Evolutionary conservation across 2,797 vertebrate genomes (phyloP).

Genomic region (Amphiprion clarkii): DNA sequence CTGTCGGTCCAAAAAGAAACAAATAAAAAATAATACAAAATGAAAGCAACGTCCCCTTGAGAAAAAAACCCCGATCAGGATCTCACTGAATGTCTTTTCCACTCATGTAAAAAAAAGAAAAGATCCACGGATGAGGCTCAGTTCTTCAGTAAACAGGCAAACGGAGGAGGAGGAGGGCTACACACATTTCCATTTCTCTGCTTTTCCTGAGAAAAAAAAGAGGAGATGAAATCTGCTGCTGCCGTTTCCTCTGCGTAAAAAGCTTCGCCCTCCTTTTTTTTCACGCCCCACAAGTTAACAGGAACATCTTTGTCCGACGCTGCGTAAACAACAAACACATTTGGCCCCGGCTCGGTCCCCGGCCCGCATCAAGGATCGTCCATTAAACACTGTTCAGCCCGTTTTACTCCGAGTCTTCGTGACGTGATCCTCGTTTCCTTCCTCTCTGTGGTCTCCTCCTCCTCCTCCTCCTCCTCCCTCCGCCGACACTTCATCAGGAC

Average conservation of each 20-base stretch:
- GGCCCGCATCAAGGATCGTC: constrained; percentile 66
- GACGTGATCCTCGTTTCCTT: constrained; percentile 79
- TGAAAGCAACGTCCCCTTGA: constrained; percentile 35
- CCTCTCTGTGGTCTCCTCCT: constrained; percentile 73
- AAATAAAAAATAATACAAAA: constrained; percentile 14
- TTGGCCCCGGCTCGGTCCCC: constrained; percentile 30
- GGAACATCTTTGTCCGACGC: constrained; percentile 57
- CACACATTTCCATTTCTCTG: constrained; percentile 77
- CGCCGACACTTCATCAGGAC: constrained; percentile 72
- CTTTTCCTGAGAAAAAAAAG: constrained; percentile 51
- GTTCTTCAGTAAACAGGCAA: constrained; percentile 71
- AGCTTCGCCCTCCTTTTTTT: constrained; percentile 21
- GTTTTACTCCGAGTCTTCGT: constrained; percentile 78
- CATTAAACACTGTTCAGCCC: constrained; percentile 64
- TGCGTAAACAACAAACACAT: constrained; percentile 25
- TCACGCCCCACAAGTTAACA: constrained; percentile 45
- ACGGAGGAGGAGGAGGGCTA: constrained; percentile 67
- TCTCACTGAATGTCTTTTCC: constrained; percentile 43
- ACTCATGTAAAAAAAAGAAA: constrained; percentile 57
- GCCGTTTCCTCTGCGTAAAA: constrained; percentile 58
- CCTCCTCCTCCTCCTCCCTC: constrained; percentile 65
- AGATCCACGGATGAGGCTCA: constrained; percentile 64
- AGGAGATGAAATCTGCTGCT: constrained; percentile 60
- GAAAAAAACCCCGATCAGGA: constrained; percentile 41
- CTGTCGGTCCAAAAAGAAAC: constrained; percentile 1